Evolutionary conservation across 1,140 invertebrate species (phyloP), one percentile per base, ranked within the genome.

Genomic region (Pogonus chalceus): DNA sequence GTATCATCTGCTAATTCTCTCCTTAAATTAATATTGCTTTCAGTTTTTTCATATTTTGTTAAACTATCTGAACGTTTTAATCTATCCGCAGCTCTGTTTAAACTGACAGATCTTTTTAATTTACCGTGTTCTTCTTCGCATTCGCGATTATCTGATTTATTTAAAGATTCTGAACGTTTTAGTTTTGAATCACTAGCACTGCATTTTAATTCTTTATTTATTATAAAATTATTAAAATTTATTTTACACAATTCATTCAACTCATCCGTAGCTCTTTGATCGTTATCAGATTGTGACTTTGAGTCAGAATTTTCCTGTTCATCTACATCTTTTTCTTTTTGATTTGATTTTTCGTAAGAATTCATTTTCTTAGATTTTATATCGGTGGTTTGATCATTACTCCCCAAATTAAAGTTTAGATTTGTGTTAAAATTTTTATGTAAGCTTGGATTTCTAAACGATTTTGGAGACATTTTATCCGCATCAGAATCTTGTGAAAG

Each of bases 11-110:
- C 65, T 48, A 79, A 70, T 65, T 87, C 84, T 7, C 84, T 76
- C 39, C 84, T 76, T 65, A 84, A 84, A 60, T 80, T 83, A 52
- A 85, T 79, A 65, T 88, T 88, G 64, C 81, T 84, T 67, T 89
- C 87, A 50, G 85, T 87, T 73, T 89, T 89, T 65, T 89, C 87
- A 46, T 78, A 84, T 70, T 89, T 89, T 56, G 81, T 86, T 49
- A 88, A 68, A 43, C 83, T 84, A 54, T 84, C 81, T 1, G 79
- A 80, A 16, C 82, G 71, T 60, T 80, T 81, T 22, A 81, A 61
- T 47, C 68, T 66, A 24, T 76, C 75, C 1, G 70, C 67, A 22
- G 76, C 69, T 60, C 79, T 79, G 47, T 77, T 79, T 14, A 79
- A 59, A 50, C 76, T 79, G 49, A 79, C 77, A 1, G 77, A 79